Conservation (phyloP, 2,797 vertebrate species). For the Chelmon rostratus region DNA sequence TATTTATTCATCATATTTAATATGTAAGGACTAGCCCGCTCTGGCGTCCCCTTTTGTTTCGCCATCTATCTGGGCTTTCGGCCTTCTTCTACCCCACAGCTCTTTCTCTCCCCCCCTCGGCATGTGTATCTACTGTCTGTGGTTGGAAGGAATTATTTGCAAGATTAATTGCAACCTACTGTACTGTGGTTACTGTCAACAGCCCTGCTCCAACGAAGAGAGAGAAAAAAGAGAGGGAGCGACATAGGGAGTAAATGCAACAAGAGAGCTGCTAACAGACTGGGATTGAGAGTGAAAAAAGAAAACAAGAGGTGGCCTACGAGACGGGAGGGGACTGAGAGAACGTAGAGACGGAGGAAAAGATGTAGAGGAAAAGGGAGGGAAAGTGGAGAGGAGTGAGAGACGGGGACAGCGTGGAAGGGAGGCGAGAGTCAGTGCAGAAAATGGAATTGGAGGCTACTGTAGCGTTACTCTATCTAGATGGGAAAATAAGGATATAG, state of each 20-base stretch:
- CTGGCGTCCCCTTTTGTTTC: conserved; percentile 54
- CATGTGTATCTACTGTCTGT: conserved; percentile 44
- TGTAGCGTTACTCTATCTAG: conserved; percentile 77
- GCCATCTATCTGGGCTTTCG: conserved; percentile 37
- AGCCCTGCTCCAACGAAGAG: conserved; percentile 55
- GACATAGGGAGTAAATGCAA: conserved; percentile 54
- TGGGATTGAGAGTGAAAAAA: conserved; percentile 56
- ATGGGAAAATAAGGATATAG: conserved; percentile 75
- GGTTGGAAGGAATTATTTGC: conserved; percentile 68
- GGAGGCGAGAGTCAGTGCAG: conserved; percentile 59
- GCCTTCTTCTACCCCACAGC: conserved; percentile 11
- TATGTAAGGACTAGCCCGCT: conserved; percentile 40
- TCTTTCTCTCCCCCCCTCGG: conserved; percentile 5
- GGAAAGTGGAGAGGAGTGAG: conserved; percentile 54
- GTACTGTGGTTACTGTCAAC: conserved; percentile 75
- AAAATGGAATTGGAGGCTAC: conserved; percentile 81
- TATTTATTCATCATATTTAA: conserved; percentile 56
- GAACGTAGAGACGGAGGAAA: conserved; percentile 41
- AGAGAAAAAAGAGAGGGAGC: conserved; percentile 24
- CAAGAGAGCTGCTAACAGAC: conserved; percentile 67
- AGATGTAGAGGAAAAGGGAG: conserved; percentile 28
- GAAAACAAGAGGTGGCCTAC: conserved; percentile 52
- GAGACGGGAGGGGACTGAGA: conserved; percentile 31
- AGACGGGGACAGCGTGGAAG: conserved; percentile 30
- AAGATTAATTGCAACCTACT: conserved; percentile 81